Evolutionary conservation across 2,113 vertebrate species (phyloP), one percentile per base, ranked within the genome.

Genomic region (Ptilonorhynchus violaceus): DNA sequence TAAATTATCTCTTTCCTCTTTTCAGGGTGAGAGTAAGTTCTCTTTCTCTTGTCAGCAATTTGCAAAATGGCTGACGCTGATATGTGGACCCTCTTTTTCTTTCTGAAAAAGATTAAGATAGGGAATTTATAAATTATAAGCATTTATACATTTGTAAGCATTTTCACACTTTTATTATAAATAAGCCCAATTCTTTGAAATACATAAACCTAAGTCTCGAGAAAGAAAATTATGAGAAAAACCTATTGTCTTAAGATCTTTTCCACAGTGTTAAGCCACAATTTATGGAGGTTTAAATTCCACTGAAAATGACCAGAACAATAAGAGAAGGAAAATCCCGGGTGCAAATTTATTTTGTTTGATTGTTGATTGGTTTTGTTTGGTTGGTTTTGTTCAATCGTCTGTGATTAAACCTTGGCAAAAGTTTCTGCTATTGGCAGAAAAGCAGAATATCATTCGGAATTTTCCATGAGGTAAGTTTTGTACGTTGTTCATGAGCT

Each of bases 401-500:
- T 47, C 24, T 18, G 4, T 7, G 10, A 27, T 35, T 16, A 63
- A 30, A 62, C 4, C 16, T 56, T 23, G 13, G 5, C 27, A 22
- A 7, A 37, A 58, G 1, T 22, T 52, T 49, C 27, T 75, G 37
- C n/a, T n/a, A 5, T 13, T 13, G 16, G 4, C 24, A 41, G 24
- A 41, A 75, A 75, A 60, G 16, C 39, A 68, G 53, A 17, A 52
- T 60, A 24, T 11, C 5, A 15, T n/a, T 46, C 5, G 5, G 33
- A 46, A 75, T 41, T 60, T 41, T 67, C 11, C 20, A 11, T 18
- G 39, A 39, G 8, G 14, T 24, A 15, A 19, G 15, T 47, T 56
- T 33, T 19, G 14, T 30, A 58, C 4, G 0, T 33, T 31, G 13
- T 6, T 11, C 7, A 0, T 2, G 15, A n/a, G 30, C 0, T 0